These are phyloP conservation scores for Probaryconus sp. DNA, from an alignment of 1,140 invertebrate species.

Conservation along the genomic window DNA sequence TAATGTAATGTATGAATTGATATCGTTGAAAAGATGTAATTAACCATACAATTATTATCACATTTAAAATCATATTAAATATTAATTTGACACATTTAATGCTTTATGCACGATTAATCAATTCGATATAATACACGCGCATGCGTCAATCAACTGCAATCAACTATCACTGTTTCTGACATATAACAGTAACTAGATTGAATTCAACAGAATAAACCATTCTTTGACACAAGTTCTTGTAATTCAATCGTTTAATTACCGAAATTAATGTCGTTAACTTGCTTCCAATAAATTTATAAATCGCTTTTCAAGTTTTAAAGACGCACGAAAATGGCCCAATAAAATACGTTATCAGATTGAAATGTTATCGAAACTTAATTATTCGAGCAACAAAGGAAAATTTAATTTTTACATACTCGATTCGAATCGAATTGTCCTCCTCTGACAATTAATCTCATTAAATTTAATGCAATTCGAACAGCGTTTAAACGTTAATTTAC, in stretches of 20 bases:
- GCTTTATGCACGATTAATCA: constrained; percentile 31
- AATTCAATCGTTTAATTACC: not conserved
- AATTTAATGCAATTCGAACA: constrained; percentile 27
- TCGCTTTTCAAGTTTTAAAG: not conserved
- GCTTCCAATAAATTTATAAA: too few species aligned
- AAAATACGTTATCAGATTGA: too few species aligned
- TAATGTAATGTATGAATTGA: too few species aligned
- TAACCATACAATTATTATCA: too few species aligned
- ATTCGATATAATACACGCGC: constrained; percentile 25
- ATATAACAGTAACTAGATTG: constrained; percentile 3
- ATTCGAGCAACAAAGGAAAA: not conserved
- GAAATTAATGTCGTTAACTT: not conserved
- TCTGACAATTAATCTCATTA: constrained; percentile 31
- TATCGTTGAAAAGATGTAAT: too few species aligned
- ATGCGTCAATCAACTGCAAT: constrained; percentile 25
- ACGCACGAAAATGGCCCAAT: not conserved
- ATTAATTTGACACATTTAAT: constrained; percentile 14
- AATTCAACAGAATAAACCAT: constrained; percentile 1
- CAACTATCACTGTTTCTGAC: constrained; percentile 15
- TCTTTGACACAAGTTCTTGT: not conserved
- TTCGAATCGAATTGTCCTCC: too few species aligned
- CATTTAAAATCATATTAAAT: not conserved
- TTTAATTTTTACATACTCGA: not conserved
- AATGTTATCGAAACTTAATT: not conserved
- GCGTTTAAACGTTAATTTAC: constrained; percentile 11